A percentile compares a stretch with the other conserved stretches of the same genome.
These are phyloP conservation scores for Erinaceus europaeus DNA, from an alignment of 2,113 vertebrate species.

Conservation along the genomic window DNA sequence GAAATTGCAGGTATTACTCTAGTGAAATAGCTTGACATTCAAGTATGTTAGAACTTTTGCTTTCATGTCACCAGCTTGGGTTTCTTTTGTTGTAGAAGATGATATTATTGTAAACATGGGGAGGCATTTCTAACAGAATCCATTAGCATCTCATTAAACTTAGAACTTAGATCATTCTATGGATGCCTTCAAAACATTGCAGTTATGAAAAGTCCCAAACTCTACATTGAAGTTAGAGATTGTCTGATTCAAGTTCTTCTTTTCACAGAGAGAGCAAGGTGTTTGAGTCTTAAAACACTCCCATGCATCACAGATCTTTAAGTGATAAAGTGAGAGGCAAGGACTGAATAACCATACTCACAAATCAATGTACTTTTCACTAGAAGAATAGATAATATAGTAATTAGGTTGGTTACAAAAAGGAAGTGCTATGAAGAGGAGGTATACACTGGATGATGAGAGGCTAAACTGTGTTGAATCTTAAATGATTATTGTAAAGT, in stretches of 20 bases:
- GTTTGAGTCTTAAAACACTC: background rate
- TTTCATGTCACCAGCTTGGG: background rate
- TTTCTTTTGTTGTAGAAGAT: background rate
- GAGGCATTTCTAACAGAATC: background rate
- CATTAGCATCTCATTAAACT: background rate
- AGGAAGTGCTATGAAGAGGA: background rate
- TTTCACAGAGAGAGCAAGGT: background rate
- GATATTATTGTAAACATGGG: fast-evolving
- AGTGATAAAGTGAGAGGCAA: background rate
- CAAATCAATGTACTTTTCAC: background rate
- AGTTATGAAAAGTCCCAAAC: background rate
- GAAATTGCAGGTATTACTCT: background rate
- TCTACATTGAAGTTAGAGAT: background rate
- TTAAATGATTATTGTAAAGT: too few relatives aligned
- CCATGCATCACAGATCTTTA: background rate
- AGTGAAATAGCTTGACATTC: background rate
- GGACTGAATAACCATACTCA: background rate
- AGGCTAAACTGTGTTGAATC: background rate
- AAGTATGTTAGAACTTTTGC: background rate
- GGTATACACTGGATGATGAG: background rate
- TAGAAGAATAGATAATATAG: background rate
- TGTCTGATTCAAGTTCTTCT: background rate
- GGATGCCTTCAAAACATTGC: background rate
- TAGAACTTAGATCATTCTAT: background rate
- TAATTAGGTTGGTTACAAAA: background rate